Evolutionary conservation across 1,140 invertebrate genomes (phyloP).

Genomic region (Drosophila nebulosa): DNA sequence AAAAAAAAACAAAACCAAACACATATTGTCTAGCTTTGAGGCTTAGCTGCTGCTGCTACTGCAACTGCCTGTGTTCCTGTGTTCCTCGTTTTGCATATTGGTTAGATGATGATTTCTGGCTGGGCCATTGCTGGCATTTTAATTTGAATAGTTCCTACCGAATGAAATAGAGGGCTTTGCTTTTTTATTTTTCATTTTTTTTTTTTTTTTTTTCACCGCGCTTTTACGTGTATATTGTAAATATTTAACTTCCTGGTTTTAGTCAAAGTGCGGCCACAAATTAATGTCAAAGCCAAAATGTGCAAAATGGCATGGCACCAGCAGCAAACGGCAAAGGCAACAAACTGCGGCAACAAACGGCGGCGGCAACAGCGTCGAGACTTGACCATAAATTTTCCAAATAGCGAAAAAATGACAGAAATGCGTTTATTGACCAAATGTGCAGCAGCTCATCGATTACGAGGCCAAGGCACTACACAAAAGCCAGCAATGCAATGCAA

Average conservation of each 20-base stretch:
- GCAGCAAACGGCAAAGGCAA: no score
- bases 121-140: not conserved
- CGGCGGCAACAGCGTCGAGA: constrained; percentile 14
- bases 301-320: constrained; percentile 70
- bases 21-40: not conserved
- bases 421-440: constrained; percentile 79
- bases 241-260: constrained; percentile 64
- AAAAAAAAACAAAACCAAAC: not conserved
- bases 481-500: not conserved
- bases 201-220: no score
- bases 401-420: constrained; percentile 70
- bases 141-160: not conserved
- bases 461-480: constrained; percentile 28
- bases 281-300: constrained; percentile 77
- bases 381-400: constrained; percentile 63
- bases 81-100: not conserved
- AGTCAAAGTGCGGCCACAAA: constrained; percentile 72
- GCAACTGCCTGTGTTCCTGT: not conserved
- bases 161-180: not conserved
- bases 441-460: constrained; percentile 74
- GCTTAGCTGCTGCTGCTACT: not conserved
- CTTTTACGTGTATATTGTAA: not conserved
- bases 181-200: constrained; percentile 29
- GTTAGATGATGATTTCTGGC: constrained; percentile 40
- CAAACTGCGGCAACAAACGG: no score